phyloP scores from a whole-genome alignment of 2,113 vertebrate genomes.

The Nibea albiflora region DNA sequence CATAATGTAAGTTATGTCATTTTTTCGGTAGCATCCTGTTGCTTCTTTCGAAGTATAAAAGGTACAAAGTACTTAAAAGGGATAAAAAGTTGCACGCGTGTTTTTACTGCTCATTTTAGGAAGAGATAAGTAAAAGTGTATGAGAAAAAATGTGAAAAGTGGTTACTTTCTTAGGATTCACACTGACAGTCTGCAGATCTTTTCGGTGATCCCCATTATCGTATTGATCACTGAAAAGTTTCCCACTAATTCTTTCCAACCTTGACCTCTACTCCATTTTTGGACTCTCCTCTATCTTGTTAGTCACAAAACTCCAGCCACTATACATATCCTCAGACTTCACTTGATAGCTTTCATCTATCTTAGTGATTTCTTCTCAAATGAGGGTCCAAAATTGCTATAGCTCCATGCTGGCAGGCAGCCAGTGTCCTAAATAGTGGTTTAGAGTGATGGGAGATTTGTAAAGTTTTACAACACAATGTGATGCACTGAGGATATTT shows the following conservation, averaged over 20 bases:
- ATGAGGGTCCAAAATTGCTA: conserved; percentile 33
- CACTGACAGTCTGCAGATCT: background rate
- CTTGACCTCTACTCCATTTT: conserved; percentile 33
- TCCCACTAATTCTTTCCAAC: conserved; percentile 25
- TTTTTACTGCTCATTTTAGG: too few species aligned
- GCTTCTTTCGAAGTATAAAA: background rate
- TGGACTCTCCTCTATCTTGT: conserved; percentile 13
- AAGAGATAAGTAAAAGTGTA: background rate
- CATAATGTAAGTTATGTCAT: background rate
- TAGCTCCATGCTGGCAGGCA: background rate
- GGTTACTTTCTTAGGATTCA: background rate
- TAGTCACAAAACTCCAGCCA: background rate
- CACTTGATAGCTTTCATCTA: conserved; percentile 25
- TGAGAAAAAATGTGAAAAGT: background rate
- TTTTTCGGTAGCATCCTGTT: background rate
- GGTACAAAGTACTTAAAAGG: background rate
- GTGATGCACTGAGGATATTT: background rate
- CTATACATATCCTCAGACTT: conserved; percentile 1
- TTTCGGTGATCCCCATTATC: background rate
- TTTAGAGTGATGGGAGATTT: conserved; percentile 6
- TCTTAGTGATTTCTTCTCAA: conserved; percentile 29
- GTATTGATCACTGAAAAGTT: conserved; percentile 22
- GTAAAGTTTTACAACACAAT: background rate
- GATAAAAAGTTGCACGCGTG: background rate
- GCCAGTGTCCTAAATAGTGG: conserved; percentile 7